Evolutionary conservation across 1,140 invertebrate genomes (phyloP).

Genomic region (Liolophura sinensis): DNA sequence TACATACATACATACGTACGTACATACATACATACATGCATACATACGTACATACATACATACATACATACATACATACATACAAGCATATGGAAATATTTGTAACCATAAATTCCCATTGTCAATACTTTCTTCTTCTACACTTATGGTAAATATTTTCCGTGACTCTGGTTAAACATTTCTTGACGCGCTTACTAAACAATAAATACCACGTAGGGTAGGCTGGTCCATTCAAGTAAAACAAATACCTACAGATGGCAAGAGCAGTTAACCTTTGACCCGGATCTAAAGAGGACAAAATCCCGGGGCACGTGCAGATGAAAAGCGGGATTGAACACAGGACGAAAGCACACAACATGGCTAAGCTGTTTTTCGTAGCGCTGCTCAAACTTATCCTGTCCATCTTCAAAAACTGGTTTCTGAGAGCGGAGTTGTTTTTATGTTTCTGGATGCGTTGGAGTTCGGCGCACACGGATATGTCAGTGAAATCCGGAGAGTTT

Average conservation of each 20-base stretch:
- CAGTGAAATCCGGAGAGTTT: conserved; percentile 27
- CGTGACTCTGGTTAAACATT: conserved; percentile 31
- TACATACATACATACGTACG: conserved; percentile 16
- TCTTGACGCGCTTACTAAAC: conserved; percentile 41
- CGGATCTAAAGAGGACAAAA: conserved; percentile 9
- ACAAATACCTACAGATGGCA: conserved; percentile 29
- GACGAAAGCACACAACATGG: conserved; percentile 35
- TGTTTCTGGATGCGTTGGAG: conserved; percentile 32
- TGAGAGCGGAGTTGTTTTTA: conserved; percentile 31
- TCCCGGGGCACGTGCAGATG: conserved; percentile 31
- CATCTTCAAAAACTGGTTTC: conserved; percentile 30
- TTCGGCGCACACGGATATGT: conserved; percentile 36
- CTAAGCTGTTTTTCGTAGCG: conserved; percentile 41
- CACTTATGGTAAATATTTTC: conserved; percentile 39
- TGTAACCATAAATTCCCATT: conserved; percentile 26
- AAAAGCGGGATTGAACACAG: conserved; percentile 35
- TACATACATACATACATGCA: conserved; percentile 9
- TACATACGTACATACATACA: background rate
- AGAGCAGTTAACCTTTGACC: conserved; percentile 19
- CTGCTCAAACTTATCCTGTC: conserved; percentile 30
- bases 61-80: background rate
- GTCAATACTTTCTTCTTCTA: conserved; percentile 55
- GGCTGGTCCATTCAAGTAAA: conserved; percentile 37
- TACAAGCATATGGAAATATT: background rate
- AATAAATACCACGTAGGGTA: conserved; percentile 46